Conservation (phyloP, 2,797 vertebrate genomes). For the Lutjanus argentimaculatus region DNA sequence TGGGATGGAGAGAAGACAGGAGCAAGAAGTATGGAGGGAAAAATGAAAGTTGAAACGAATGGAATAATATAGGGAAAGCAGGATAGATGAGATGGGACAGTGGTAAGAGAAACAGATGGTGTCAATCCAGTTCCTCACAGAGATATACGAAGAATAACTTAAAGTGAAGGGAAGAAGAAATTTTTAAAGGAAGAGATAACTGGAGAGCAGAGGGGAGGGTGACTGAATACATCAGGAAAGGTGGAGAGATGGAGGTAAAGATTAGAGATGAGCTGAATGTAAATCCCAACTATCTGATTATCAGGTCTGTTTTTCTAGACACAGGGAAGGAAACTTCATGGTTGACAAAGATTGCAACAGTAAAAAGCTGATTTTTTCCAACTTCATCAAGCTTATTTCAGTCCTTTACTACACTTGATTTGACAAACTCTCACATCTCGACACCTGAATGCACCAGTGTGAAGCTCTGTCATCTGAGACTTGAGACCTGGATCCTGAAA, state of each 20-base stretch:
- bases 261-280: neutral
- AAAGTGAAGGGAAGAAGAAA: neutral
- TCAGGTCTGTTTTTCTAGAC: neutral
- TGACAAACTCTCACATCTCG: neutral
- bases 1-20: slow-evolving; percentile 15
- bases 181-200: slow-evolving; percentile 3
- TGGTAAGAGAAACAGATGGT: slow-evolving; percentile 15
- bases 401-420: neutral
- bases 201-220: neutral
- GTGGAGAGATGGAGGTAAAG: slow-evolving; percentile 17
- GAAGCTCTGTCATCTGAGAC: neutral
- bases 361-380: neutral
- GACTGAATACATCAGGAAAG: neutral
- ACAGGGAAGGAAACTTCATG: neutral
- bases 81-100: slow-evolving; percentile 11
- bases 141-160: neutral
- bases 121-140: slow-evolving; percentile 26
- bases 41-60: slow-evolving; percentile 26
- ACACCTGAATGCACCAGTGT: neutral
- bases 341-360: neutral
- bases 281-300: neutral
- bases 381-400: neutral
- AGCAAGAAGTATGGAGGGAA: slow-evolving; percentile 23
- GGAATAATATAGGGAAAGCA: slow-evolving; percentile 11
- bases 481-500: neutral